Percentiles rank a stretch among this genome's conserved stretches.
phyloP scores from a whole-genome alignment of 30 jellyfish, hydroid and myxozoan genomes.

The Pelagia noctiluca region DNA sequence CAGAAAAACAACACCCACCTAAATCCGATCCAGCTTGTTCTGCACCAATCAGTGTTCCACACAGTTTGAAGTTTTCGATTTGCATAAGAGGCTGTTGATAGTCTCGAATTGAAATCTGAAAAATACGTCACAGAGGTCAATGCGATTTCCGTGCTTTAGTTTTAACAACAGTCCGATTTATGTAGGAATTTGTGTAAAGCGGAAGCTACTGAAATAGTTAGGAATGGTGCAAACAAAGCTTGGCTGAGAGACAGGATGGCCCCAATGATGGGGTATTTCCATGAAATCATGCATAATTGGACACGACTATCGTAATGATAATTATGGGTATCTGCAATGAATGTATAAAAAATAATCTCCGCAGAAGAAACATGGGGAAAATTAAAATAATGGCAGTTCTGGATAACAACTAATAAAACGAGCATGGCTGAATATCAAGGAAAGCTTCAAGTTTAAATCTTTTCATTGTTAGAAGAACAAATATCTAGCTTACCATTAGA shows the following conservation, averaged over 20 bases:
- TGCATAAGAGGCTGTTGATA: not conserved
- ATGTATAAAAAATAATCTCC: not conserved
- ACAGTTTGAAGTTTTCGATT: not conserved
- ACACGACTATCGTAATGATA: not conserved
- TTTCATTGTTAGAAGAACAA: not conserved
- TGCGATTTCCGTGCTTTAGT: no score
- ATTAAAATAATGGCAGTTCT: no score
- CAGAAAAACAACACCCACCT: not conserved
- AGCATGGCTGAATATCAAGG: not conserved
- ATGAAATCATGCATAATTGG: not conserved
- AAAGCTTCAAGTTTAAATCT: not conserved
- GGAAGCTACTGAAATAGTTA: not conserved
- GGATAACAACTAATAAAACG: no score
- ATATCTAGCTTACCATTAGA: constrained; percentile 52
- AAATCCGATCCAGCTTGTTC: not conserved
- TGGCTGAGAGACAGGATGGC: not conserved
- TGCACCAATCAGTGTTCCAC: not conserved
- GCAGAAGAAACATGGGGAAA: not conserved
- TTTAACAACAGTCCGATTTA: not conserved
- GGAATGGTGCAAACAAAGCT: not conserved
- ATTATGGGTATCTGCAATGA: not conserved
- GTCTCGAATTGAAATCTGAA: not conserved
- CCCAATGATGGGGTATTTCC: no score
- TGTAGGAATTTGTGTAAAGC: not conserved
- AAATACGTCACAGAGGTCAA: not conserved